Evolutionary conservation across 2,888 invertebrate genomes (phyloP).

Genomic region (Lordiphosa fenestrarum): DNA sequence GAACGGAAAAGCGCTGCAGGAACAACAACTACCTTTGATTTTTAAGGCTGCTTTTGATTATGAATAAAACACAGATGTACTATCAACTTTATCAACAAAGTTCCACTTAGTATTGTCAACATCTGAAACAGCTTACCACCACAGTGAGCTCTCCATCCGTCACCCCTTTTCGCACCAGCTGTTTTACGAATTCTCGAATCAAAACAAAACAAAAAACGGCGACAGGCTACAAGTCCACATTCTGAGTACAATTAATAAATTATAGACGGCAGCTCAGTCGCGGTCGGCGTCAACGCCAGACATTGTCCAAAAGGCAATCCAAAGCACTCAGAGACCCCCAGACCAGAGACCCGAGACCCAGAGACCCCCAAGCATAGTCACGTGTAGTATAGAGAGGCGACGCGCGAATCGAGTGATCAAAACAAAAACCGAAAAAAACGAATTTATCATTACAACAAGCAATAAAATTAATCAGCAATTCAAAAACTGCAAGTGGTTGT

Average conservation of each 20-base stretch:
- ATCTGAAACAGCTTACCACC: too few relatives aligned
- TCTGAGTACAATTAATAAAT: slow-evolving; percentile 71
- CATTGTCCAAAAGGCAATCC: slow-evolving; percentile 60
- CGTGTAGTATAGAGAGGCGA: slow-evolving; percentile 49
- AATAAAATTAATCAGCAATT: slow-evolving; percentile 76
- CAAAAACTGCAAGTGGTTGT: slow-evolving; percentile 74
- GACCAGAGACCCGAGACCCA: slow-evolving; percentile 1
- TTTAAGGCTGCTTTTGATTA: too few relatives aligned
- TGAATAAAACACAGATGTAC: too few relatives aligned
- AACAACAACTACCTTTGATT: too few relatives aligned
- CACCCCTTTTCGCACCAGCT: slow-evolving; percentile 33
- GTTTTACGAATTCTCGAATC: slow-evolving; percentile 61
- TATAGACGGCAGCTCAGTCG: slow-evolving; percentile 55
- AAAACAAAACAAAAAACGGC: slow-evolving; percentile 48
- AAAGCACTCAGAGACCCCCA: slow-evolving; percentile 23
- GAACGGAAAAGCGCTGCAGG: too few relatives aligned
- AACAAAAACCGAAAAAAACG: slow-evolving; percentile 74
- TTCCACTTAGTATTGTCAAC: too few relatives aligned
- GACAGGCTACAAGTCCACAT: slow-evolving; percentile 34
- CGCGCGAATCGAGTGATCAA: slow-evolving; percentile 67
- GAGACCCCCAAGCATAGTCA: slow-evolving; percentile 48
- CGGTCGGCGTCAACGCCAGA: slow-evolving; percentile 34
- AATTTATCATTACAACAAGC: slow-evolving; percentile 75
- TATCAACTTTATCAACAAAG: too few relatives aligned
- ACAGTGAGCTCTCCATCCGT: too few relatives aligned